Evolutionary conservation across 2,113 vertebrate species (phyloP).

Genomic region (Myiozetetes cayanensis): DNA sequence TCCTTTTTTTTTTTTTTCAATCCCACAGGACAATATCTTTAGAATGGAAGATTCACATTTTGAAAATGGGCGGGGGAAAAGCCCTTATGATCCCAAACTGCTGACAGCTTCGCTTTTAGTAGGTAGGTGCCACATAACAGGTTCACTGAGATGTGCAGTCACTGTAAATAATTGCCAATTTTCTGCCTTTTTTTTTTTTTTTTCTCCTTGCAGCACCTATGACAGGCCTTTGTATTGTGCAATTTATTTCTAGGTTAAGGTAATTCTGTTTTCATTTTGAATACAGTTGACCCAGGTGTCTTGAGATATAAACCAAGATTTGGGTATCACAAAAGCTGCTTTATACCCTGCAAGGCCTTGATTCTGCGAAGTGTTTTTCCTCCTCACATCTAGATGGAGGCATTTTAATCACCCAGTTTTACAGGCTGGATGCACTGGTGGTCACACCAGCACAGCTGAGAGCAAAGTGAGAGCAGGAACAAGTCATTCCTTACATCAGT

Average conservation of each 20-base stretch:
- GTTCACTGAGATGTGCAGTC: neutral
- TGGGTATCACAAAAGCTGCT: neutral
- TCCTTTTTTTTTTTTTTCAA: neutral
- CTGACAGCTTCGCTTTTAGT: constrained; percentile 92
- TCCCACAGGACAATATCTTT: constrained; percentile 88
- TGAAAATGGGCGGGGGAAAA: constrained; percentile 96
- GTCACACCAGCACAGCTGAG: neutral
- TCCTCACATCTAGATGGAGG: neutral
- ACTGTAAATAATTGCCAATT: neutral
- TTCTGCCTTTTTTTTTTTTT: neutral
- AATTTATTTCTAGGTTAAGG: neutral
- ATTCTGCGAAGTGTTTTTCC: neutral
- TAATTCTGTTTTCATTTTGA: neutral
- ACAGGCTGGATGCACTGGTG: neutral
- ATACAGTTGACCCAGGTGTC: neutral
- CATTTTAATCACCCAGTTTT: neutral
- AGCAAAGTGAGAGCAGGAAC: neutral
- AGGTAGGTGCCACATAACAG: constrained; percentile 74
- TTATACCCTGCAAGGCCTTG: neutral
- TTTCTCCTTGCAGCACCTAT: neutral
- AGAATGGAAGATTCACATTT: constrained; percentile 84
- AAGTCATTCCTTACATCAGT: neutral
- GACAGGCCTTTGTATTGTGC: neutral
- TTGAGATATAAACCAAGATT: neutral
- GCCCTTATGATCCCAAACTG: constrained; percentile 95